Base-by-base conservation (phyloP, 2,888 invertebrate genomes). In the Atethmia centrago region DNA sequence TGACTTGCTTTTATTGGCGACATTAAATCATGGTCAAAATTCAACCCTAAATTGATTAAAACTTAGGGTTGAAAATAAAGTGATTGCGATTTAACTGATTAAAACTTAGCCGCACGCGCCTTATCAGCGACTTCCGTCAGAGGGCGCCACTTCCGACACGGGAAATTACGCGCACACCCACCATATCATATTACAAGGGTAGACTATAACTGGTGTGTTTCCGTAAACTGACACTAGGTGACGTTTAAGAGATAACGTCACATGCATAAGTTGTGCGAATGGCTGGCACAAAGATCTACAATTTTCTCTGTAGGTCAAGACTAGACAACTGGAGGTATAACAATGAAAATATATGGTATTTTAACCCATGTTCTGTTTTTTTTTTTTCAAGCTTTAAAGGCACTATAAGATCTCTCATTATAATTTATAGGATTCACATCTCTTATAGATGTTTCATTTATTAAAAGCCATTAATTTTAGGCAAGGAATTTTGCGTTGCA, bases 141-240 rank as follows among this genome's bases (percentile, higher is more conserved):
- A 65, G 71, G 64, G 85, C 84, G 82, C 73, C 74, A 84, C 82
- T 88, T 91, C 91, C 90, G 80, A 62, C 74, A 65, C 83, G 85
- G 85, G 82, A 81, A 81, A 85, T 85, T 70, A 77, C 78, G 71
- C 51, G 25, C 70, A 74, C 71, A 82, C 62, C 79, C 68, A 73
- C 68, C 31, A 8, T 82, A 83, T 83, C 66, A 28, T 42, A 56
- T 74, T 68, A 72, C 70, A 45, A 42, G 79, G 79, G 71, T 77
- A 62, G 70, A 79, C 71, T 19, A 65, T 61, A 75, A 70, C 73
- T 64, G 68, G 42, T 12, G 16, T 25, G 59, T 9, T 74, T 80
- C 80, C 76, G 65, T 8, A 61, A 72, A 58, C 53, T 49, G 74
- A 40, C 72, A 66, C 55, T 69, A 64, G 68, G n/a, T 56, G 73